A percentile compares a stretch with the other conserved stretches of the same genome.
Evolutionary conservation across 2,888 invertebrate species (phyloP).

Genomic region (Harmothoe impar): DNA sequence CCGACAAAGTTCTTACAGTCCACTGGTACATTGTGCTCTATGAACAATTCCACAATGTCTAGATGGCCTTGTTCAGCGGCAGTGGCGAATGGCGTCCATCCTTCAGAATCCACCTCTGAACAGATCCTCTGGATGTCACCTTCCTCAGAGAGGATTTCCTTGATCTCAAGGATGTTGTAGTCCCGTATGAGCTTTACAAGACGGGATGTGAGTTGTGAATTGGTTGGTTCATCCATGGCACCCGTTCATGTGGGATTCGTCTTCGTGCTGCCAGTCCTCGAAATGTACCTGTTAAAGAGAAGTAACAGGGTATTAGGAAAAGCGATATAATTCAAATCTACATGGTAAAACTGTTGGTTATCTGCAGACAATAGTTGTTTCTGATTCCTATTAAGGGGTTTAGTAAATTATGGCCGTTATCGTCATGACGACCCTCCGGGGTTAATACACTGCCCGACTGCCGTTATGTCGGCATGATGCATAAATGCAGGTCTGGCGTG

Average conservation of each 20-base stretch:
- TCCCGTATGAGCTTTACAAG: slow-evolving; percentile 55
- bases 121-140: slow-evolving; percentile 51
- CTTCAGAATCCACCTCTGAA: slow-evolving; percentile 64
- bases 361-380: neutral
- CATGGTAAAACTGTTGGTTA: neutral
- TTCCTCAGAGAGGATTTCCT: neutral
- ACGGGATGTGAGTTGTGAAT: neutral
- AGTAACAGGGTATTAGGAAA: neutral
- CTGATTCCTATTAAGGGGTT: neutral
- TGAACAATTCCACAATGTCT: slow-evolving; percentile 66
- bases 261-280: neutral
- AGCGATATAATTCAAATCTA: neutral
- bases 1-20: slow-evolving; percentile 67
- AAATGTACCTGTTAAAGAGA: neutral
- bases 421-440: too few species aligned
- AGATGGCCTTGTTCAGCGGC: slow-evolving; percentile 69
- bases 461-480: too few species aligned
- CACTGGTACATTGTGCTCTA: slow-evolving; percentile 64
- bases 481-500: too few species aligned
- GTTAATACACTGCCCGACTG: too few species aligned
- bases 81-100: slow-evolving; percentile 69
- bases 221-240: slow-evolving; percentile 56
- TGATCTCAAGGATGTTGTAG: slow-evolving; percentile 56
- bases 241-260: slow-evolving; percentile 13
- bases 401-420: too few species aligned